Percentiles rank a stretch among this genome's conserved stretches.
Evolutionary conservation across 2,888 invertebrate species (phyloP).

Genomic region (Koerneria pararmatus): DNA sequence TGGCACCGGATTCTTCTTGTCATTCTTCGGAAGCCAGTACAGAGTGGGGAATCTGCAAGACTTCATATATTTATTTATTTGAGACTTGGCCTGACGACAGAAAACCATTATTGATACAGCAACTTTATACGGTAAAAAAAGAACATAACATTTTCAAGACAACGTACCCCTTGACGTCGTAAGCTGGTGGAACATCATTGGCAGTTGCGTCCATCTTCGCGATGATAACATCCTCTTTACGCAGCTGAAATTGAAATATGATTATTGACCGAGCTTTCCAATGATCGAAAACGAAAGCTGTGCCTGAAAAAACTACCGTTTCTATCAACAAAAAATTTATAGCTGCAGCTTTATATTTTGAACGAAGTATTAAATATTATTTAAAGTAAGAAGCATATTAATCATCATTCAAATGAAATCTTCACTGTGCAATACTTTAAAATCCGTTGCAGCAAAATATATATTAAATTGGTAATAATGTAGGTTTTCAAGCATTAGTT

Average conservation of each 20-base stretch:
- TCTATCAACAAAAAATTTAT: neutral
- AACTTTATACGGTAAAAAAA: neutral
- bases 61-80: constrained; percentile 12
- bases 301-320: neutral
- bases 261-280: neutral
- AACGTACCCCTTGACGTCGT: constrained; percentile 78
- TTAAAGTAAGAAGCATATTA: too few relatives aligned
- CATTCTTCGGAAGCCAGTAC: constrained; percentile 85
- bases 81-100: neutral
- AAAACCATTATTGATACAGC: neutral
- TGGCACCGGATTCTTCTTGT: constrained; percentile 63
- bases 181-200: constrained; percentile 88
- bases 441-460: neutral
- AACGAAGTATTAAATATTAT: too few relatives aligned
- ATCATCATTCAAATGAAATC: neutral
- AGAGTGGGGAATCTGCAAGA: constrained; percentile 81
- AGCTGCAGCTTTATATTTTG: too few relatives aligned
- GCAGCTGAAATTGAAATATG: constrained; percentile 67
- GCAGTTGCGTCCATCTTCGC: constrained; percentile 98
- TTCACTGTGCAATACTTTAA: neutral
- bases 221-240: constrained; percentile 78
- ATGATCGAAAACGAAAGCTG: neutral
- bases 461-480: neutral
- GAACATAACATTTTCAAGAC: neutral
- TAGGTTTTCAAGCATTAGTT: too few relatives aligned